phyloP scores from a whole-genome alignment of 2,888 invertebrate genomes.

The Drosophila putrida region DNA sequence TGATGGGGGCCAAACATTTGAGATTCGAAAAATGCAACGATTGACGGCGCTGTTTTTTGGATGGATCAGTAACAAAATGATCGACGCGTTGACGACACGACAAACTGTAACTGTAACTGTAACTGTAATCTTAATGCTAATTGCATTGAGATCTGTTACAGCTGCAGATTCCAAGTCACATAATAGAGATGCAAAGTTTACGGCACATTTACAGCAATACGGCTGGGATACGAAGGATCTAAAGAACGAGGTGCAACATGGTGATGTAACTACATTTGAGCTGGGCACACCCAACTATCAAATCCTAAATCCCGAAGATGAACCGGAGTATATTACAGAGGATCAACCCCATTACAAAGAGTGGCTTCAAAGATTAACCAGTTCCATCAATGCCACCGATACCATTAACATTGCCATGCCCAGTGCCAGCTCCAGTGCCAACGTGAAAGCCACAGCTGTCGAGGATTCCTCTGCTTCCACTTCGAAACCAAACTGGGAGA shows the following conservation, averaged over 20 bases:
- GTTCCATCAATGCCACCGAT: slow-evolving; percentile 33
- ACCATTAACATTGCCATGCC: slow-evolving; percentile 61
- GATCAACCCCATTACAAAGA: slow-evolving; percentile 77
- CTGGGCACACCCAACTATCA: slow-evolving; percentile 75
- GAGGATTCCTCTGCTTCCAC: not conserved
- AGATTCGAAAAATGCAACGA: slow-evolving; percentile 31
- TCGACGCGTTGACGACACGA: slow-evolving; percentile 50
- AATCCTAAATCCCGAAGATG: slow-evolving; percentile 77
- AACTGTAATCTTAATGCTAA: slow-evolving; percentile 34
- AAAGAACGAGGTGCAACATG: slow-evolving; percentile 71
- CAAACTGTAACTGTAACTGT: slow-evolving; percentile 29
- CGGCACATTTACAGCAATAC: slow-evolving; percentile 42
- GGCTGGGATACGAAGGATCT: slow-evolving; percentile 57
- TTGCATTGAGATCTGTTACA: slow-evolving; percentile 12
- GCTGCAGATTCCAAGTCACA: slow-evolving; percentile 6
- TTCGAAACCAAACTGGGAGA: slow-evolving; percentile 41
- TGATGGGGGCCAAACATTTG: slow-evolving; percentile 30
- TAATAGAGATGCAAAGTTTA: slow-evolving; percentile 39
- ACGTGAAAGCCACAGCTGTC: not conserved
- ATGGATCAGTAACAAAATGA: slow-evolving; percentile 68
- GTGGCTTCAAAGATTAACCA: slow-evolving; percentile 61
- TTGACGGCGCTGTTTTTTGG: slow-evolving; percentile 34
- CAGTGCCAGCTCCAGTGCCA: slow-evolving; percentile 11
- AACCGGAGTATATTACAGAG: slow-evolving; percentile 78
- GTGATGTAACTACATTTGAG: slow-evolving; percentile 78